A percentile compares a stretch with the other conserved stretches of the same genome.
phyloP scores from a whole-genome alignment of 2,888 invertebrate genomes.

The Chloromyia formosa region DNA sequence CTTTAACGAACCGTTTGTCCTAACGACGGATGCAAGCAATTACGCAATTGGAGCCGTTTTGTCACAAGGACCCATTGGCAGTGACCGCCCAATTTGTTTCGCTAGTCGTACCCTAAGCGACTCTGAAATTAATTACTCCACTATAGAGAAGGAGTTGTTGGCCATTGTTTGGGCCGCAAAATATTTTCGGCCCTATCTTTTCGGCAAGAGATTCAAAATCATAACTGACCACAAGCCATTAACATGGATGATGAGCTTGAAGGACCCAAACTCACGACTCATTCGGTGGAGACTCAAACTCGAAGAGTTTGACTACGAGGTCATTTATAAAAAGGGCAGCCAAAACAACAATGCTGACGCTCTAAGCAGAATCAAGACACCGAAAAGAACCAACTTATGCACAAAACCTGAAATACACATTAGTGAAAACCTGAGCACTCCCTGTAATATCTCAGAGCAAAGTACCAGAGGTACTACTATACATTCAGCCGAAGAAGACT shows the following conservation, averaged over 20 bases:
- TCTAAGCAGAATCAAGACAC: background rate
- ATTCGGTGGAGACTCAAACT: conserved; percentile 19
- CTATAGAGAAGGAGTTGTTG: conserved; percentile 57
- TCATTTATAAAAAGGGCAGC: too few species aligned
- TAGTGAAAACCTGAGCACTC: too few species aligned
- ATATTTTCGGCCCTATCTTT: conserved; percentile 57
- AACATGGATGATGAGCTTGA: conserved; percentile 33
- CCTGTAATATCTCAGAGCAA: too few species aligned
- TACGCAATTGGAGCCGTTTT: conserved; percentile 13
- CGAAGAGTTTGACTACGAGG: background rate
- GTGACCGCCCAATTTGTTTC: conserved; percentile 52
- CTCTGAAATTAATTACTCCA: conserved; percentile 52
- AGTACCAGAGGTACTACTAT: too few species aligned
- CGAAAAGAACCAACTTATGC: background rate
- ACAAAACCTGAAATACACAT: too few species aligned
- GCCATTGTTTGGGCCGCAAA: conserved; percentile 56
- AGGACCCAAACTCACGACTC: conserved; percentile 25
- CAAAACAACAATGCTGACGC: too few species aligned
- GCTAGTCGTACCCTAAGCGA: conserved; percentile 50
- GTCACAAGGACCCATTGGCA: conserved; percentile 26
- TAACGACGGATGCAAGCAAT: conserved; percentile 19
- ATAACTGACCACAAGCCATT: conserved; percentile 41
- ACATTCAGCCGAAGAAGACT: too few species aligned
- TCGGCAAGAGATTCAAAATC: conserved; percentile 51
- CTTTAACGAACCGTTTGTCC: conserved; percentile 7